A percentile compares a stretch with the other conserved stretches of the same genome.
phyloP scores from a whole-genome alignment of 2,888 invertebrate genomes.

The Clostera curtula region DNA sequence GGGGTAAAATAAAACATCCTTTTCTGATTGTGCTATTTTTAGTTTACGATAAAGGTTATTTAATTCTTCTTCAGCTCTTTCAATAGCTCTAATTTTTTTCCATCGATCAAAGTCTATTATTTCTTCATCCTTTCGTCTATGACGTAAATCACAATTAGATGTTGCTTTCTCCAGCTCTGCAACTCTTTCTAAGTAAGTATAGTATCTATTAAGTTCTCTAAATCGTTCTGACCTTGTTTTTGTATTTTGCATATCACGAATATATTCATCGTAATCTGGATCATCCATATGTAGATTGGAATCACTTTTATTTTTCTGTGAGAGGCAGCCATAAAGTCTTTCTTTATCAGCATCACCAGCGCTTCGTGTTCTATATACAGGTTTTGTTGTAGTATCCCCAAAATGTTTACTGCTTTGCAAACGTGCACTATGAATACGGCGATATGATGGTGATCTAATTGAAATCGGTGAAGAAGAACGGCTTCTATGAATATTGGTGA shows the following conservation, averaged over 20 bases:
- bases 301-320: conserved; percentile 48
- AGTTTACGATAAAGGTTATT: conserved; percentile 84
- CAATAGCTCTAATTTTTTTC: conserved; percentile 85
- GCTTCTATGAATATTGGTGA: conserved; percentile 42
- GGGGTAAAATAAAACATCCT: conserved; percentile 88
- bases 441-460: conserved; percentile 78
- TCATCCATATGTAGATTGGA: conserved; percentile 56
- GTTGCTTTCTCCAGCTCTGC: conserved; percentile 87
- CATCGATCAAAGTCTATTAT: conserved; percentile 91
- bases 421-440: conserved; percentile 75
- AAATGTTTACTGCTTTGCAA: conserved; percentile 49
- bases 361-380: conserved; percentile 77
- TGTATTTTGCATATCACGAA: conserved; percentile 78
- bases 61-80: conserved; percentile 88
- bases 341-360: conserved; percentile 76
- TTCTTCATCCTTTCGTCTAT: conserved; percentile 84
- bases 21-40: conserved; percentile 85
- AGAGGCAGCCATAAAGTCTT: conserved; percentile 20
- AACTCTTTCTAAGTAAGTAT: conserved; percentile 88
- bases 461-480: conserved; percentile 75
- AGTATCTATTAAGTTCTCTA: conserved; percentile 89
- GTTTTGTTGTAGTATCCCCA: conserved; percentile 39
- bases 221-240: conserved; percentile 85
- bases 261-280: conserved; percentile 80
- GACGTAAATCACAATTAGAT: conserved; percentile 80